phyloP scores from a whole-genome alignment of 2,888 invertebrate genomes.

The Julus scanicus region DNA sequence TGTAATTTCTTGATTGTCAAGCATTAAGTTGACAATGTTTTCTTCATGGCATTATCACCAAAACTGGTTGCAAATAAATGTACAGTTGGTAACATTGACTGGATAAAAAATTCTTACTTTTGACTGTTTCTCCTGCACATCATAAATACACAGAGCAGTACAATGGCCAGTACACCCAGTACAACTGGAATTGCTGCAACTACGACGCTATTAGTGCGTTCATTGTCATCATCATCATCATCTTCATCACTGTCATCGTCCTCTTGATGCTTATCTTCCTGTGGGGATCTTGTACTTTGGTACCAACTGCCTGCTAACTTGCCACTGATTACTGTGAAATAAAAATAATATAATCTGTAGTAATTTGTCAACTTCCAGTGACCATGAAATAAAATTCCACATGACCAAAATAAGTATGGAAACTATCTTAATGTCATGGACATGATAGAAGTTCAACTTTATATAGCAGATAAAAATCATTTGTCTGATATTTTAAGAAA shows the following conservation, averaged over 20 bases:
- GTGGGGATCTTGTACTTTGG: conserved; percentile 17
- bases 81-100: too few species aligned
- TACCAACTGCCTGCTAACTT: conserved; percentile 4
- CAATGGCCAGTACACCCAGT: conserved; percentile 51
- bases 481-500: too few species aligned
- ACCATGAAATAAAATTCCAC: too few species aligned
- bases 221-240: conserved; percentile 47
- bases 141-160: conserved; percentile 52
- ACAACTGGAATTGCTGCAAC: conserved; percentile 50
- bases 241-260: conserved; percentile 51
- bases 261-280: conserved; percentile 26
- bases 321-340: background rate
- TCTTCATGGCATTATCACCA: too few species aligned
- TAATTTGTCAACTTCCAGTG: background rate
- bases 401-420: too few species aligned
- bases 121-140: conserved; percentile 46
- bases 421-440: too few species aligned
- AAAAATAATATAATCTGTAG: background rate
- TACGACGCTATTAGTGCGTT: background rate
- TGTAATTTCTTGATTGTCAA: too few species aligned
- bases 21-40: too few species aligned
- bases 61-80: too few species aligned
- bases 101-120: background rate
- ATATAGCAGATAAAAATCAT: too few species aligned
- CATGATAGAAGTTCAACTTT: too few species aligned